Base-by-base conservation (phyloP, 2,888 invertebrate genomes). In the Tethea ocularis region DNA sequence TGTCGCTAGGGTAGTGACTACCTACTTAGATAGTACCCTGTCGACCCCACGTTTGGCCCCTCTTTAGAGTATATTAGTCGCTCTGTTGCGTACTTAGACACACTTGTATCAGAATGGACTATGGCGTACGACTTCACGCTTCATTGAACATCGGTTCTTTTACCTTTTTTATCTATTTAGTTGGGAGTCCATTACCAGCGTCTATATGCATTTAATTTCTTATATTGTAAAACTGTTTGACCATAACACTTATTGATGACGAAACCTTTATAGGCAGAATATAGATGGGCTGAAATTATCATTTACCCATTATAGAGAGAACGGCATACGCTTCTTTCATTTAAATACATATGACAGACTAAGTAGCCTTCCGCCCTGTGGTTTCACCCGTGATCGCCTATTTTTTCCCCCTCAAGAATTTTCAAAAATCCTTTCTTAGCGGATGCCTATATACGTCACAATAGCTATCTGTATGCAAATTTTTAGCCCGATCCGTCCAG, bases 31-130 rank as follows among this genome's bases (percentile, higher is more conserved):
- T n/a, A 38, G 57, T 63, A 72, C 69, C 74, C 67, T 61, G 64
- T 75, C 76, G 82, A 80, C 79, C 81, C 69, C 75, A 61, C 72
- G 72, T 66, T 64, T 77, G 75, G 68, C 74, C 78, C 71, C 78
- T 75, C 68, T 77, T 84, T 80, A 77, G 64, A 72, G 69, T 75
- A 71, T 69, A 85, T 89, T 89, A 87, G 66, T 63, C 85, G 90
- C 71, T 87, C 82, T 66, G 74, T 68, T 83, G 83, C 58, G 57
- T 77, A 61, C 69, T 88, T 87, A 67, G 91, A 78, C 82, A 90
- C 88, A 86, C 82, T 79, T 62, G 67, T 66, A 63, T 65, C 68
- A 80, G 74, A 82, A 83, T 83, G 63, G 72, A 72, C 61, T 69
- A 63, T 64, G 80, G 81, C 83, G 79, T 82, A 75, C 79, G 84